Evolutionary conservation across 1,140 invertebrate genomes (phyloP).

Genomic region (Drosophila aff.): DNA sequence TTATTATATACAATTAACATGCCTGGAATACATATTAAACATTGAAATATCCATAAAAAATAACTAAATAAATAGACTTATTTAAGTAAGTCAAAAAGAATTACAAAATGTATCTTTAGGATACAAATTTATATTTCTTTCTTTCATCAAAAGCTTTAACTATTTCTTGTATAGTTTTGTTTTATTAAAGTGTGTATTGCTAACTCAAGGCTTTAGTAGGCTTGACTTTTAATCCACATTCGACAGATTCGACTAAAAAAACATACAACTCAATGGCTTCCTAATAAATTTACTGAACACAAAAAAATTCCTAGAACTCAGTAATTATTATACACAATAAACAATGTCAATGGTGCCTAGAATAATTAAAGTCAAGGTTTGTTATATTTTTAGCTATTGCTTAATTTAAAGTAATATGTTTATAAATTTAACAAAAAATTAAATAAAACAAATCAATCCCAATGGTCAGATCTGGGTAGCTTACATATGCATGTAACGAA

Average conservation of each 20-base stretch:
- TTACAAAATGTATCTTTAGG: not conserved
- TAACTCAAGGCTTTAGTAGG: not conserved
- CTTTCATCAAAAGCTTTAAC: not conserved
- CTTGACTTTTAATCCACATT: not conserved
- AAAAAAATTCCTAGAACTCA: not conserved
- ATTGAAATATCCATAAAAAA: not conserved
- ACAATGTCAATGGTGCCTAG: not conserved
- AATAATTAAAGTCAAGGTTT: not conserved
- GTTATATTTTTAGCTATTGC: too few species aligned
- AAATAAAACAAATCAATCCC: not conserved
- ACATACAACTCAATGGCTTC: not conserved
- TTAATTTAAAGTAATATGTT: too few species aligned
- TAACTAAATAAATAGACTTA: too few species aligned
- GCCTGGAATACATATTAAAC: not conserved
- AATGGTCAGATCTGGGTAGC: constrained; percentile 1
- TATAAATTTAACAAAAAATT: too few species aligned
- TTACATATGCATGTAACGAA: constrained; percentile 7
- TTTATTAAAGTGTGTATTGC: not conserved
- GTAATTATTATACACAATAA: not conserved
- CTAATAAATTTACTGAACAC: not conserved
- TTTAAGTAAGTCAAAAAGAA: not conserved
- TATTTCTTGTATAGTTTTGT: not conserved
- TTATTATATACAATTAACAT: too few species aligned
- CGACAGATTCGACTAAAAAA: not conserved
- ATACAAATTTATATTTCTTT: not conserved